Conservation (phyloP, 2,797 vertebrate species). For the Microctenopoma steveboyesi region DNA sequence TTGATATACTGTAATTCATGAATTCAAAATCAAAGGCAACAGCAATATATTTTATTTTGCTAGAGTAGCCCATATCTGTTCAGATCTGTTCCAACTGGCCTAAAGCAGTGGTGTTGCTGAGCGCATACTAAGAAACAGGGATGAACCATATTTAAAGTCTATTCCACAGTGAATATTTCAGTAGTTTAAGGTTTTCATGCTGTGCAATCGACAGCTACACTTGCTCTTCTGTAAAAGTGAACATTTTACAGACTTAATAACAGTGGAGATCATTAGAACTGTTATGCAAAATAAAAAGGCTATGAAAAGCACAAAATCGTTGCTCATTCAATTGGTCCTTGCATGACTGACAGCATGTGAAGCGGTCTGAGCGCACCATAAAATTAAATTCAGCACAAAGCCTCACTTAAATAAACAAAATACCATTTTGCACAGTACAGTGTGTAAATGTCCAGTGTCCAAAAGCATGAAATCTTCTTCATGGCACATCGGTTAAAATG, state of each 20-base stretch:
- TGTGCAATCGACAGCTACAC: slow-evolving; percentile 48
- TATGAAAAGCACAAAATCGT: slow-evolving; percentile 27
- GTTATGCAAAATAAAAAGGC: slow-evolving; percentile 30
- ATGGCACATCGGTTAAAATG: slow-evolving; percentile 43
- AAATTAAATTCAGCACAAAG: slow-evolving; percentile 25
- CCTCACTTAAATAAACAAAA: slow-evolving; percentile 27
- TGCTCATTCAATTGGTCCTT: slow-evolving; percentile 39
- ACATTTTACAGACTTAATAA: slow-evolving; percentile 31
- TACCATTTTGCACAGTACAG: slow-evolving; percentile 25
- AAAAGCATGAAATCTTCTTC: slow-evolving; percentile 35
- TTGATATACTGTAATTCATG: slow-evolving; percentile 19
- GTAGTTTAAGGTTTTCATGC: slow-evolving; percentile 29
- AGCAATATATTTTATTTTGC: slow-evolving; percentile 34
- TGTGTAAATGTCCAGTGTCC: slow-evolving; percentile 33
- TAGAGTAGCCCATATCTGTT: slow-evolving; percentile 24
- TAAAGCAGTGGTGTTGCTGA: slow-evolving; percentile 37
- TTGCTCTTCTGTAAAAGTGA: slow-evolving; percentile 33
- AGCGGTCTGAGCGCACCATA: slow-evolving; percentile 25
- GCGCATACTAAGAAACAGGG: slow-evolving; percentile 12
- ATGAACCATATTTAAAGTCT: slow-evolving; percentile 26
- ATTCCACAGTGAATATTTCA: slow-evolving; percentile 40
- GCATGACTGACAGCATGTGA: slow-evolving; percentile 35
- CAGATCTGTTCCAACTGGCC: slow-evolving; percentile 1
- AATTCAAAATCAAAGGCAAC: slow-evolving; percentile 52
- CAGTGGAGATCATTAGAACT: slow-evolving; percentile 12